phyloP scores from a whole-genome alignment of 2,888 invertebrate species.

The Machimus rusticus region DNA sequence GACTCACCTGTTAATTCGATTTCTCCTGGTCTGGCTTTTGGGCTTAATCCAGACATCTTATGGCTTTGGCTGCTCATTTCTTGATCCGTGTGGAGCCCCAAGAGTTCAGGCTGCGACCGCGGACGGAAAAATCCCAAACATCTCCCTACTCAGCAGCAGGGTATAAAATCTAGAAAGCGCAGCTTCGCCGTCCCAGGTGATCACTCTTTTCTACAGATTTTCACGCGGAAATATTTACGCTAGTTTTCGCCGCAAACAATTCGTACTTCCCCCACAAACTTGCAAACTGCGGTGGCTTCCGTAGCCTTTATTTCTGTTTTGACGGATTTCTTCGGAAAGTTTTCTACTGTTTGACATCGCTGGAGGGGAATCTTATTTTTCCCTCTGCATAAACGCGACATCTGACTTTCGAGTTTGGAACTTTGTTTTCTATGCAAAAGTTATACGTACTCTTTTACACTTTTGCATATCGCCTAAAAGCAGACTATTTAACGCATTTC shows the following conservation, averaged over 20 bases:
- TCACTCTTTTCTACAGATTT: not conserved
- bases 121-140: not conserved
- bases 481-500: not conserved
- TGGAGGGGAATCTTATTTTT: not conserved
- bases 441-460: not conserved
- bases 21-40: slow-evolving; percentile 66
- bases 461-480: not conserved
- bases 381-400: not conserved
- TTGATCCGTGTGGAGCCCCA: not conserved
- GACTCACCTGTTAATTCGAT: slow-evolving; percentile 68
- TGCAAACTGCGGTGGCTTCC: not conserved
- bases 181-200: not conserved
- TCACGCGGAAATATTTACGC: not conserved
- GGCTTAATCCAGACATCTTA: slow-evolving; percentile 65
- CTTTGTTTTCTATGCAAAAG: not conserved
- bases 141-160: not conserved
- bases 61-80: slow-evolving; percentile 62
- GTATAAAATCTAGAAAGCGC: not conserved
- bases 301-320: not conserved
- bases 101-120: not conserved
- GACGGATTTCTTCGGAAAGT: not conserved
- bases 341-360: not conserved
- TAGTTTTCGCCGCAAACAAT: not conserved
- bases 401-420: not conserved
- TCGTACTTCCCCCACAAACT: not conserved